phyloP scores from a whole-genome alignment of 2,113 vertebrate species.

The Ptilonorhynchus violaceus region DNA sequence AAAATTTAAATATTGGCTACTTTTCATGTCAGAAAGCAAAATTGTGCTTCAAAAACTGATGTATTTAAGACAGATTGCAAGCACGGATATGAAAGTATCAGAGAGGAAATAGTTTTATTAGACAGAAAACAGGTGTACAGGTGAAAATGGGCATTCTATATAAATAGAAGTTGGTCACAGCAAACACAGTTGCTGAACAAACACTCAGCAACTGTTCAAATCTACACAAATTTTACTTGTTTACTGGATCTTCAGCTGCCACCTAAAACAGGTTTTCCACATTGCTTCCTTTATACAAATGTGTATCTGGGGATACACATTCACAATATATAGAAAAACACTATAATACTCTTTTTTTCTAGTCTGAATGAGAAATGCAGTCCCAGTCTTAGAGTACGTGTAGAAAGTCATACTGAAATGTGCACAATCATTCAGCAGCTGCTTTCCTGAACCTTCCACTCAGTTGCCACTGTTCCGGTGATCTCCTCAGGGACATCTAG shows the following conservation, averaged over 20 bases:
- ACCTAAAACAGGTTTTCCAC: not conserved
- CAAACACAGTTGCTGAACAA: not conserved
- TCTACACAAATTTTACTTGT: not conserved
- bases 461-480: not conserved
- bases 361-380: not conserved
- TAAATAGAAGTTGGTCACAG: not conserved
- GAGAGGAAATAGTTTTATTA: not conserved
- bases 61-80: not conserved
- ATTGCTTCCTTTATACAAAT: not conserved
- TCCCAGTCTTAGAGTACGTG: not conserved
- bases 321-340: not conserved
- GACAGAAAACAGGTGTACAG: not conserved
- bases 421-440: not conserved
- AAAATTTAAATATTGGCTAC: not conserved
- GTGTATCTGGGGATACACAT: not conserved
- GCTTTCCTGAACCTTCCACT: not conserved
- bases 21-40: not conserved
- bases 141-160: not conserved
- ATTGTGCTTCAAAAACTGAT: not conserved
- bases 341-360: not conserved
- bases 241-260: not conserved
- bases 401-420: not conserved
- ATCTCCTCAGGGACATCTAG: not conserved
- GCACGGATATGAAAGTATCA: not conserved
- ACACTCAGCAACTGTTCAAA: not conserved